Conservation (phyloP, 1,140 invertebrate species). For the Drosophila lacertosa region DNA sequence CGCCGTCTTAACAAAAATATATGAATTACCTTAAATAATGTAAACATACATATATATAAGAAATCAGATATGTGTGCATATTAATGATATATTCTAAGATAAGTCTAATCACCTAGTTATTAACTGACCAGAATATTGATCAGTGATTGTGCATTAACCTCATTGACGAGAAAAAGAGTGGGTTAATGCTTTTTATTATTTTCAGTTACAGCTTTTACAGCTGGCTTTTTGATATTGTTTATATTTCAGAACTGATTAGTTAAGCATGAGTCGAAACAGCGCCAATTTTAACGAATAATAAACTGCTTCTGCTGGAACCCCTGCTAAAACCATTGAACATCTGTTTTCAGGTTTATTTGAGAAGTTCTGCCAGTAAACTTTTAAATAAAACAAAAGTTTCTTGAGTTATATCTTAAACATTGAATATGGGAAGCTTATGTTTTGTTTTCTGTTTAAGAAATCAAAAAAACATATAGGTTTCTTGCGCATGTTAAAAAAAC, state of each 20-base stretch:
- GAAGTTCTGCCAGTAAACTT: constrained; percentile 27
- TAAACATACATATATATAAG: no score
- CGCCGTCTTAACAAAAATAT: no score
- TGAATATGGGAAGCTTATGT: background rate
- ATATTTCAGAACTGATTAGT: constrained; percentile 22
- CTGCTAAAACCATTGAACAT: constrained; percentile 22
- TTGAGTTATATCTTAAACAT: constrained; percentile 9
- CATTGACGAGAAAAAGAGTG: no score
- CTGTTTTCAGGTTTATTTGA: constrained; percentile 38
- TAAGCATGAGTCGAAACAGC: constrained; percentile 7
- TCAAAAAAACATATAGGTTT: background rate
- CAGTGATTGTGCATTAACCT: no score
- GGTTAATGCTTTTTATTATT: background rate
- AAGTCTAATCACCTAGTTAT: no score
- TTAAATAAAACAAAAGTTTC: constrained; percentile 20
- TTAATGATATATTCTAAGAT: no score
- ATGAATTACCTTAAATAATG: no score
- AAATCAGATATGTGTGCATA: no score
- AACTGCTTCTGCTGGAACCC: constrained; percentile 5
- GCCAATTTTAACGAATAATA: constrained; percentile 7
- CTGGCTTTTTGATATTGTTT: constrained; percentile 17
- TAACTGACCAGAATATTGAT: no score
- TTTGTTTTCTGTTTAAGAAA: constrained; percentile 3
- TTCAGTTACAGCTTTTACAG: constrained; percentile 32
- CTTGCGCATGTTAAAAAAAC: no score